These are phyloP conservation scores for Poeciliopsis turneri DNA, from an alignment of 2,797 vertebrate species.

Conservation along the genomic window DNA sequence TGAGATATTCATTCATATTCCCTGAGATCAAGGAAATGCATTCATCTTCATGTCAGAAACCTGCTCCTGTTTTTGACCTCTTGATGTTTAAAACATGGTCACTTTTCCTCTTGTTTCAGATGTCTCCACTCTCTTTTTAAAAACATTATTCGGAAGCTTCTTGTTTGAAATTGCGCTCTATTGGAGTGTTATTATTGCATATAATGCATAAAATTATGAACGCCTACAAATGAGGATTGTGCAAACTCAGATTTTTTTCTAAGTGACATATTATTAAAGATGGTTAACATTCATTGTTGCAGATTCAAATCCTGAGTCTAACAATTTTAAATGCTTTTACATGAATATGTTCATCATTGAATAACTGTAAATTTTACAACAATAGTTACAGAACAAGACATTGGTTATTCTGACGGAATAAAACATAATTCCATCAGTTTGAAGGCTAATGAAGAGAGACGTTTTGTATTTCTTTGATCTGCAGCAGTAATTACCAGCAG, in stretches of 20 bases:
- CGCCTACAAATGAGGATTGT: neutral
- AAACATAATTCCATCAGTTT: constrained; percentile 8
- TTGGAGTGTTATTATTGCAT: neutral
- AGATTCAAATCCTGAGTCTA: neutral
- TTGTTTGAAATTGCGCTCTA: constrained; percentile 33
- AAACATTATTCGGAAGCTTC: constrained; percentile 17
- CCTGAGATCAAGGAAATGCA: constrained; percentile 9
- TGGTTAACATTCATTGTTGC: neutral
- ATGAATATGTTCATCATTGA: neutral
- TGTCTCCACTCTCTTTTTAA: constrained; percentile 33
- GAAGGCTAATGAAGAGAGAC: constrained; percentile 28
- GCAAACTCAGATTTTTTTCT: neutral
- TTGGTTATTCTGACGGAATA: neutral
- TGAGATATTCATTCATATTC: constrained; percentile 20
- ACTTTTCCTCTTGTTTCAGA: constrained; percentile 34
- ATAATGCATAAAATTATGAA: neutral
- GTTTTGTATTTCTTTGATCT: constrained; percentile 60
- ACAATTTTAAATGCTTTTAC: neutral
- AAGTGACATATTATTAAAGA: neutral
- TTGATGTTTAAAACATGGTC: constrained; percentile 12
- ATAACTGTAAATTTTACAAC: neutral
- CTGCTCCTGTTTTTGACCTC: neutral
- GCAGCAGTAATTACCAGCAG: constrained; percentile 43
- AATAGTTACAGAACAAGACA: neutral
- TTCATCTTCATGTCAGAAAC: constrained; percentile 8